A percentile compares a stretch with the other conserved stretches of the same genome.
These are phyloP conservation scores for Leptoteleia sp. DNA, from an alignment of 1,140 invertebrate genomes.

Conservation along the genomic window DNA sequence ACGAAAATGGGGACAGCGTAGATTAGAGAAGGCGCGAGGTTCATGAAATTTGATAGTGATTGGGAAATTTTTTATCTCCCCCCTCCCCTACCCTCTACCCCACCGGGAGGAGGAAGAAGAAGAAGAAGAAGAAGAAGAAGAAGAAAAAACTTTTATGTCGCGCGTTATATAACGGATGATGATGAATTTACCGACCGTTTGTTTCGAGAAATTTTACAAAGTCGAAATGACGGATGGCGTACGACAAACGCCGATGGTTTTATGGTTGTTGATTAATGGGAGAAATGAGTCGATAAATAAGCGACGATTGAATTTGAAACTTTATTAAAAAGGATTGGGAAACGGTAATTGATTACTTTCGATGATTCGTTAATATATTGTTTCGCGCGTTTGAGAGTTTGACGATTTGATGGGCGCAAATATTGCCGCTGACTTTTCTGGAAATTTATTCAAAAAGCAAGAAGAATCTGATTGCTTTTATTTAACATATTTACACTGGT, in stretches of 20 bases:
- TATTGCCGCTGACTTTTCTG: too few relatives aligned
- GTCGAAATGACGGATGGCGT: background rate
- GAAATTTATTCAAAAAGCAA: too few relatives aligned
- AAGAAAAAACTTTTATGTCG: conserved; percentile 22
- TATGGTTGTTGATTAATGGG: conserved; percentile 16
- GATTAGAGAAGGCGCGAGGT: conserved; percentile 20
- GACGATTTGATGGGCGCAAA: too few relatives aligned
- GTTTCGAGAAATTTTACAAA: conserved; percentile 17
- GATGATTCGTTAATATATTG: conserved; percentile 10
- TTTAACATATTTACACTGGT: too few relatives aligned
- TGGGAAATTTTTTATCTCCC: too few relatives aligned
- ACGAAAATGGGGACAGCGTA: conserved; percentile 48
- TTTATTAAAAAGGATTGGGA: conserved; percentile 8
- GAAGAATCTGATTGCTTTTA: too few relatives aligned
- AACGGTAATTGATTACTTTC: conserved; percentile 5
- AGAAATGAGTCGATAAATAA: conserved; percentile 27
- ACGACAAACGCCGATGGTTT: conserved; percentile 5
- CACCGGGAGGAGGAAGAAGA: too few relatives aligned
- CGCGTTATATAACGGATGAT: conserved; percentile 5
- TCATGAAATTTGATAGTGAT: conserved; percentile 40
- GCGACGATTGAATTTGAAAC: background rate
- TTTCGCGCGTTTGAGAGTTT: background rate
- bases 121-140: too few relatives aligned
- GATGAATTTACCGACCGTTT: conserved; percentile 29
- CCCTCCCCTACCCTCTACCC: too few relatives aligned